Base-by-base conservation (phyloP, 2,888 invertebrate genomes). In the Hyles lineata region DNA sequence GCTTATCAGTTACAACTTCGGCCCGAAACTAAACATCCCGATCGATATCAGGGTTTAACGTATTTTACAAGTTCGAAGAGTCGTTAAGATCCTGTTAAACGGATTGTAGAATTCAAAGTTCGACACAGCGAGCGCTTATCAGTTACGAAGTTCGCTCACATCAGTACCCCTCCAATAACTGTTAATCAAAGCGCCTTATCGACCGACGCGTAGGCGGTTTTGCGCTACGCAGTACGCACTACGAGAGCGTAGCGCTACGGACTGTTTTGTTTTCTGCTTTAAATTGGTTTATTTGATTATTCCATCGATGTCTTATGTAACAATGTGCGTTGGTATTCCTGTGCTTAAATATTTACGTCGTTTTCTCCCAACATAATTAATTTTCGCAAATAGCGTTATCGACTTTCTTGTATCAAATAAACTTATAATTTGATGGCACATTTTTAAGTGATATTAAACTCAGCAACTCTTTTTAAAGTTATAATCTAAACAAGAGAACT, bases 1-100 rank as follows among this genome's bases (percentile, higher is more conserved):
- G 55, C 55, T n/a, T 55, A 55, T 55, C 55, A 55, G 55, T 55
- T n/a, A 55, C 55, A 55, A 55, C 17, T n/a, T 55, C n/a, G 55
- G n/a, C n/a, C 6, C 55, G 55, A 5, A n/a, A n/a, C 55, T n/a
- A 4, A 7, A 15, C n/a, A 6, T n/a, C n/a, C 19, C 55, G n/a
- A 55, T 55, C 55, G 55, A 55, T 55, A n/a, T n/a, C 7, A n/a
- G 19, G 4, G n/a, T 19, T 15, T 55, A 6, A 55, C 55, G 55
- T 55, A n/a, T n/a, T 55, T 55, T 8, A 55, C 55, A n/a, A 55
- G n/a, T 55, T n/a, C 43, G 43, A 43, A 43, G 43, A 43, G 43
- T 43, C 43, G 15, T 43, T 43, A 15, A 11, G 15, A 43, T 43
- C 15, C 43, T 43, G 11, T 11, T 43, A 43, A 43, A n/a, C 19